phyloP scores from a whole-genome alignment of 2,888 invertebrate genomes.

The Halictus quadricinctus region DNA sequence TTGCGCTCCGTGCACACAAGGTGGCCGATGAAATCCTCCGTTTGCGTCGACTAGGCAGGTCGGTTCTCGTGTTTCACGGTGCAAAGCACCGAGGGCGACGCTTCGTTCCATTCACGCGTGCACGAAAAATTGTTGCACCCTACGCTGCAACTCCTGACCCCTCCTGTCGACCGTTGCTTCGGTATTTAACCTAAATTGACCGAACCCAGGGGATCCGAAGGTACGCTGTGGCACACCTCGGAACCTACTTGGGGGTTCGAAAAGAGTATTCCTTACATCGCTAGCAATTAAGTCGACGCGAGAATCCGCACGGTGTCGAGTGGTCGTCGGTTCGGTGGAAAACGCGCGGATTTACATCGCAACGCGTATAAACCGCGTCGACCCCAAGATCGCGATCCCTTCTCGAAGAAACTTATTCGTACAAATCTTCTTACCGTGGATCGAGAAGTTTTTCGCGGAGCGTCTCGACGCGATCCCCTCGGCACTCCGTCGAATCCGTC shows the following conservation, averaged over 20 bases:
- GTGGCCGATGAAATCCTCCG: slow-evolving; percentile 30
- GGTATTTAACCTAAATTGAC: slow-evolving; percentile 45
- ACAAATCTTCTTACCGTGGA: slow-evolving; percentile 48
- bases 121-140: slow-evolving; percentile 20
- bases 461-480: neutral
- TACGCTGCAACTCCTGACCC: neutral
- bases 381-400: slow-evolving; percentile 28
- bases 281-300: neutral
- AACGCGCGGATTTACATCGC: slow-evolving; percentile 9
- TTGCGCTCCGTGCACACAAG: slow-evolving; percentile 24
- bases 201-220: slow-evolving; percentile 17
- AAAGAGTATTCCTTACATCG: neutral
- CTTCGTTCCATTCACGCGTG: slow-evolving; percentile 13
- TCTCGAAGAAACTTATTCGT: slow-evolving; percentile 26
- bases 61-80: slow-evolving; percentile 25
- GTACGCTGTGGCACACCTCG: neutral
- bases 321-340: neutral
- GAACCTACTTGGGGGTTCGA: neutral
- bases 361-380: slow-evolving; percentile 9
- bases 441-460: slow-evolving; percentile 29
- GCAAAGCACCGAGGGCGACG: slow-evolving; percentile 16
- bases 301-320: neutral
- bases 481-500: slow-evolving; percentile 7
- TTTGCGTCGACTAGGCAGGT: slow-evolving; percentile 28
- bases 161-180: slow-evolving; percentile 12